Percentiles rank a stretch among this genome's conserved stretches.
These are phyloP conservation scores for Mormoops blainvillei DNA, from an alignment of 2,113 vertebrate genomes.

Conservation along the genomic window DNA sequence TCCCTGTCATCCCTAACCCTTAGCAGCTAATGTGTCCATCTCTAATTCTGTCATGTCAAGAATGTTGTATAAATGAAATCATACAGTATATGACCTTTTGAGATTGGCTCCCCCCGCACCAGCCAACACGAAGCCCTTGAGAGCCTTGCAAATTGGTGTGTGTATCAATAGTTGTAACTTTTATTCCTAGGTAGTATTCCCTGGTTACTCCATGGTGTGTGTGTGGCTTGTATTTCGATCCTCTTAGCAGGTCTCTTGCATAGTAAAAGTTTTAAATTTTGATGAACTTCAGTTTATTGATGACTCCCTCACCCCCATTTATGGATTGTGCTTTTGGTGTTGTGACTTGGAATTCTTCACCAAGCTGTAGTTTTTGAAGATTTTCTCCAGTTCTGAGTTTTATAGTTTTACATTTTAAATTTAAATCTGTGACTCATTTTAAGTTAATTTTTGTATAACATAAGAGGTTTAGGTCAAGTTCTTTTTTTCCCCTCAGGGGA, in stretches of 20 bases:
- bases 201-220: neutral
- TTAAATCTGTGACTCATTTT: neutral
- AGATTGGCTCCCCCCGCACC: neutral
- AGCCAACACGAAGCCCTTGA: neutral
- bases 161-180: neutral
- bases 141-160: neutral
- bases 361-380: neutral
- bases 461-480: neutral
- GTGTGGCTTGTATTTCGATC: neutral
- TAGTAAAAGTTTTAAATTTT: neutral
- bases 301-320: neutral
- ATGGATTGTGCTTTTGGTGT: neutral
- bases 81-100: neutral
- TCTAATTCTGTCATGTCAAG: too few relatives aligned
- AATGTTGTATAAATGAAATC: neutral
- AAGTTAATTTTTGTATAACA: neutral
- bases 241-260: neutral
- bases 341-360: neutral
- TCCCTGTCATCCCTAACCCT: too few relatives aligned
- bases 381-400: neutral
- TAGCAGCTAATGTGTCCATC: too few relatives aligned
- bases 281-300: neutral
- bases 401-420: neutral
- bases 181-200: neutral
- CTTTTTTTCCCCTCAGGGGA: neutral